Evolutionary conservation across 53 echinoderm and acorn worm genomes (phyloP), one percentile per base, ranked within the genome.

Genomic region (Holothuria leucospilota): DNA sequence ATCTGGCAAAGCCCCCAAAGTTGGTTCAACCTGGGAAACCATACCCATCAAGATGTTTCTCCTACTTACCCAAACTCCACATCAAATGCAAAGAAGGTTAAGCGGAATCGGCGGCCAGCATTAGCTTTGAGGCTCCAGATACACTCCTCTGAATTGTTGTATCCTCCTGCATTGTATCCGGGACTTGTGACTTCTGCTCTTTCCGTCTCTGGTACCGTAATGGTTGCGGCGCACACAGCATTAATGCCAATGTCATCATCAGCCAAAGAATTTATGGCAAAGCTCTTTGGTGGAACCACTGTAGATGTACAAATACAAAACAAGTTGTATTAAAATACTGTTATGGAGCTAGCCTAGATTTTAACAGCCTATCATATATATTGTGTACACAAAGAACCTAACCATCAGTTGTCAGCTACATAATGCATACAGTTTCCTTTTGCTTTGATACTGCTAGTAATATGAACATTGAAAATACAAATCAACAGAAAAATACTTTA

Each of bases 121-220:
- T 12, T 15, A 13, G 77, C 51, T 59, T 73, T 60, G 2, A 86
- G 56, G 39, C 8, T 62, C 77, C 77, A 86, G 13, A 77, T 26
- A 39, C 86, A 86, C 20, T 62, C 62, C 42, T 77, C 51, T 38
- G 61, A 52, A 64, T 86, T 86, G 62, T 40, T 86, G 78, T 86
- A 86, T 2, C 62, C 67, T n/a, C 29, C 68, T 0, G 6, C 13
- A 39, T 26, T 16, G 24, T 8, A 83, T 42, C 84, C 84, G 7
- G 84, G 84, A 25, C 84, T 83, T 39, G 66, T 29, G 66, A 83
- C 52, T 9, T 66, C 49, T 67, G 20, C 66, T n/a, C 84, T 20
- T 0, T 34, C 20, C 14, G 24, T 10, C 49, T n/a, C 21, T n/a
- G 84, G 84, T 6, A 83, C 84, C 21, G 4, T 24, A 4, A 83